phyloP scores from a whole-genome alignment of 2,797 vertebrate genomes.

The Enteromius argenteus region DNA sequence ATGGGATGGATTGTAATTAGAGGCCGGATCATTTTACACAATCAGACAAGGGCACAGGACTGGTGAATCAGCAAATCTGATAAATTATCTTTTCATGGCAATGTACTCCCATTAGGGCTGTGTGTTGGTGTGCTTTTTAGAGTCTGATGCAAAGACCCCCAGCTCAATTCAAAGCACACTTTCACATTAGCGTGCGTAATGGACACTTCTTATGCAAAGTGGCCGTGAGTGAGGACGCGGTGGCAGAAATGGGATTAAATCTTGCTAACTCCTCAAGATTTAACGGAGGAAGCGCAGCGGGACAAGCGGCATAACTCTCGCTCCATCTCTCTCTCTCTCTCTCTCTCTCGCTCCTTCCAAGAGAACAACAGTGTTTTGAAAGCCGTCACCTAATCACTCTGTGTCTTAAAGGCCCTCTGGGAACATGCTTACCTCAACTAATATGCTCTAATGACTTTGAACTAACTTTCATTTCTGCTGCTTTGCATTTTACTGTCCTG shows the following conservation, averaged over 20 bases:
- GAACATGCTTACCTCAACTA: constrained; percentile 52
- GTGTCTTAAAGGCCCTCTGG: constrained; percentile 55
- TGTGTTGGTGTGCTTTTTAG: constrained; percentile 56
- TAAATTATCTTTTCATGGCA: constrained; percentile 75
- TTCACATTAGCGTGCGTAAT: constrained; percentile 72
- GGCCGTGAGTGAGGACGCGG: constrained; percentile 58
- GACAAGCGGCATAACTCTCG: constrained; percentile 44
- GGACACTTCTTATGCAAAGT: constrained; percentile 71
- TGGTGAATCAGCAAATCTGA: constrained; percentile 81
- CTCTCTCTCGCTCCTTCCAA: constrained; percentile 50
- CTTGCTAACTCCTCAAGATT: constrained; percentile 61
- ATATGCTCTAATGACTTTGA: constrained; percentile 55
- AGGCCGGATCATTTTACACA: constrained; percentile 65
- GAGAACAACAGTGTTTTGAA: constrained; percentile 53
- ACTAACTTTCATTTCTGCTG: constrained; percentile 59
- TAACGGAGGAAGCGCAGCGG: constrained; percentile 51
- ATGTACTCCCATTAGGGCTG: constrained; percentile 57
- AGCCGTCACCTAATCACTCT: constrained; percentile 57
- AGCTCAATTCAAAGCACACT: constrained; percentile 67
- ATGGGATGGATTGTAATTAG: constrained; percentile 65
- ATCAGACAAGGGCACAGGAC: constrained; percentile 81
- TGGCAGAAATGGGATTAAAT: constrained; percentile 65
- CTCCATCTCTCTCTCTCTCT: constrained; percentile 56
- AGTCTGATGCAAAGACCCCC: constrained; percentile 62
- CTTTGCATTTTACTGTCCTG: constrained; percentile 50